Percentiles rank a stretch among this genome's conserved stretches.
These are phyloP conservation scores for Orestias chungarensis DNA, from an alignment of 2,797 vertebrate genomes.

Conservation along the genomic window DNA sequence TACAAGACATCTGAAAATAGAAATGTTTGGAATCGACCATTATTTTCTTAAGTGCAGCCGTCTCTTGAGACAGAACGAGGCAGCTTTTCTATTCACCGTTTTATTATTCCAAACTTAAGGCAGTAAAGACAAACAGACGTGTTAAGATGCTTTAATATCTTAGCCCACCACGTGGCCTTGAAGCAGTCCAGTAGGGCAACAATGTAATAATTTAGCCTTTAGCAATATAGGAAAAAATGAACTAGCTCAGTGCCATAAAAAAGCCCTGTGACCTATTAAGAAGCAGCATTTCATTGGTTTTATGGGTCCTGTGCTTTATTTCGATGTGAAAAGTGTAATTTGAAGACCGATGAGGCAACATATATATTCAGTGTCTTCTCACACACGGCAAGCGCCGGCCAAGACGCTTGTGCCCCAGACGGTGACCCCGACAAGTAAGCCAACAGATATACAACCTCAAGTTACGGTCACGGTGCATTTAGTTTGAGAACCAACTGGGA, in stretches of 20 bases:
- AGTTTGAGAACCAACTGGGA: slow-evolving; percentile 69
- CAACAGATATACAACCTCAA: slow-evolving; percentile 54
- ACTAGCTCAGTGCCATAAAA: slow-evolving; percentile 22
- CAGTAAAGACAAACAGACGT: slow-evolving; percentile 40
- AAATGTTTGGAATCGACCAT: slow-evolving; percentile 66
- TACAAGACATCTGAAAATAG: slow-evolving; percentile 58
- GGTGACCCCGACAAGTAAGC: slow-evolving; percentile 57
- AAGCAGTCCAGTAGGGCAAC: slow-evolving; percentile 22
- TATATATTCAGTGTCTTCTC: slow-evolving; percentile 26
- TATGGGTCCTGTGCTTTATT: slow-evolving; percentile 18
- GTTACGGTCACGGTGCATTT: slow-evolving; percentile 64
- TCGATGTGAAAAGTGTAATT: slow-evolving; percentile 17
- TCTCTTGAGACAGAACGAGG: slow-evolving; percentile 38
- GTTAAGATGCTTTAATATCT: slow-evolving; percentile 43
- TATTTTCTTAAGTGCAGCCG: slow-evolving; percentile 48
- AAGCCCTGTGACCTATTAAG: slow-evolving; percentile 7
- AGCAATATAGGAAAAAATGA: slow-evolving; percentile 21
- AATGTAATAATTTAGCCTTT: slow-evolving; percentile 39
- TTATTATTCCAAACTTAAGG: slow-evolving; percentile 38
- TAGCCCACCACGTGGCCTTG: slow-evolving; percentile 35
- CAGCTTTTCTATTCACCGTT: slow-evolving; percentile 37
- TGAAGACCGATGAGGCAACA: slow-evolving; percentile 51
- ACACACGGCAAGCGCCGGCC: slow-evolving; percentile 25
- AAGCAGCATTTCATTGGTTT: slow-evolving; percentile 31
- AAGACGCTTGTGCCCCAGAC: slow-evolving; percentile 59